Evolutionary conservation across 92 coral and sea anemone genomes (phyloP).

Genomic region (Porites cylindrica): DNA sequence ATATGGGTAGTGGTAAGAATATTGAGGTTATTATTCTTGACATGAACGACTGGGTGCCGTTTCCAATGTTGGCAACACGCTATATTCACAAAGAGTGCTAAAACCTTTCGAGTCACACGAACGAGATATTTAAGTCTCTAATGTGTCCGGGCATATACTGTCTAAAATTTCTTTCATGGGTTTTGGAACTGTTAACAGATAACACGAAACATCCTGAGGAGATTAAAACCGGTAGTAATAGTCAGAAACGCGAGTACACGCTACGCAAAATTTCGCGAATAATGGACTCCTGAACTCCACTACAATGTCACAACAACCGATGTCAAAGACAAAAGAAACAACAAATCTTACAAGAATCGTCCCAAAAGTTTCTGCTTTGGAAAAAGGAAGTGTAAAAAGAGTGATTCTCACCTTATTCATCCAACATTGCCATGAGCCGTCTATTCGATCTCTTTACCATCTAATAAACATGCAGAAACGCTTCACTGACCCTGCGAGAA

Average conservation of each 20-base stretch:
- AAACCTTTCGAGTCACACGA: constrained; percentile 3
- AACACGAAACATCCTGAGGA: constrained; percentile 29
- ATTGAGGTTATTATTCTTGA: neutral
- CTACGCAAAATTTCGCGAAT: neutral
- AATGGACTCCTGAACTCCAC: constrained; percentile 8
- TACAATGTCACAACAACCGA: constrained; percentile 23
- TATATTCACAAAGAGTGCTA: neutral
- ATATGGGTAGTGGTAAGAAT: neutral
- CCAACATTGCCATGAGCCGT: neutral
- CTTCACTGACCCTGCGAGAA: constrained; percentile 19
- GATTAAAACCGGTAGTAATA: constrained; percentile 22
- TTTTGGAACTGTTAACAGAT: constrained; percentile 45
- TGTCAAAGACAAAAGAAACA: neutral
- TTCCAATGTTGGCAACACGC: constrained; percentile 19
- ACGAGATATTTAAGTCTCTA: neutral
- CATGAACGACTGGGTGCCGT: constrained; percentile 3
- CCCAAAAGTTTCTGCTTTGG: neutral
- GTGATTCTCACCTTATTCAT: constrained; percentile 40
- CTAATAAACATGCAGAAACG: constrained; percentile 10
- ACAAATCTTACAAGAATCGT: neutral
- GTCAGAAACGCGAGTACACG: neutral
- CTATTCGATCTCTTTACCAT: neutral
- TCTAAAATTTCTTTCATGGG: neutral
- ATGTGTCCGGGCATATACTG: constrained; percentile 12
- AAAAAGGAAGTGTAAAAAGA: neutral